Base-by-base conservation (phyloP, 2,888 invertebrate species). In the Carcina quercana region DNA sequence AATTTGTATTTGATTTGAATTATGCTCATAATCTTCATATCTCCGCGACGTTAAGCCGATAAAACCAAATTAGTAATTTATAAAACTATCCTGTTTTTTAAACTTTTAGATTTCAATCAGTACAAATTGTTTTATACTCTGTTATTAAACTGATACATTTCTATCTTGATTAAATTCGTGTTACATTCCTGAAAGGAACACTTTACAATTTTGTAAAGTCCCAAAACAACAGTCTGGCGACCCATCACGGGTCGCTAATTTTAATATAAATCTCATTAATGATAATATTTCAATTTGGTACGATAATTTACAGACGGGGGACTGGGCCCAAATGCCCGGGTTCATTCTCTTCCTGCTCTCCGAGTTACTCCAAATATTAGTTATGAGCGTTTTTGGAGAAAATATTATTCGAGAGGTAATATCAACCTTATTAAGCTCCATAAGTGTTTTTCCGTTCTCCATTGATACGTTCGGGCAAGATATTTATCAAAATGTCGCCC, bases 301-400 rank as follows among this genome's bases (percentile, higher is more conserved):
- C n/a, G n/a, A n/a, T n/a, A n/a, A n/a, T n/a, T 52, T 51, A 32
- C 42, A 55, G 55, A 47, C 43, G 11, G 50, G 45, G 6, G 39
- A 42, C 3, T 46, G 45, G 44, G 31, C 35, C 2, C 35, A 42
- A 26, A 26, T 51, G 2, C 53, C 50, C 1, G 47, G 45, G 2
- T 41, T 35, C 12, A 14, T 47, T 5, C 28, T 54, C 10, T 54
- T 54, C 15, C 30, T 54, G 1, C 3, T 35, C 3, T 50, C 53
- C 0, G 48, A 50, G 7, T 26, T 54, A 1, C 31, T 54, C 13
- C 54, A 53, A 32, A 48, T 54, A 36, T 39, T 48, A 3, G 32
- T 54, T 26, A 53, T 53, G 46, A 54, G 53, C 28, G 26, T 50
- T 11, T 51, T 51, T 25, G 54, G 54, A 1, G 54, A 54, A 44